These are phyloP conservation scores for Rhimphoctona megacephalus DNA, from an alignment of 2,888 invertebrate genomes.

Conservation along the genomic window DNA sequence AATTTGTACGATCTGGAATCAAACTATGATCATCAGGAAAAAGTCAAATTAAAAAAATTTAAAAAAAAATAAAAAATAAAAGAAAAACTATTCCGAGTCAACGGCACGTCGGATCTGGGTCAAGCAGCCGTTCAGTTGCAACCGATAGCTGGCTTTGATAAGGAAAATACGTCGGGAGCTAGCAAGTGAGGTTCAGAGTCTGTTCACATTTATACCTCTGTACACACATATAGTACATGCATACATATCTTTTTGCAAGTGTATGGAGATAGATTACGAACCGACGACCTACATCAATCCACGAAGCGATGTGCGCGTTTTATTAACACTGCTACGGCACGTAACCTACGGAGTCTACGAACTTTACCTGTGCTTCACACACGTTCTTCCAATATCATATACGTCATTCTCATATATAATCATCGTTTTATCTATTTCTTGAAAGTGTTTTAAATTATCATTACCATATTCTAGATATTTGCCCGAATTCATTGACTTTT, in stretches of 20 bases:
- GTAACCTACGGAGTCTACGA: constrained; percentile 48
- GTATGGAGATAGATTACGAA: constrained; percentile 77
- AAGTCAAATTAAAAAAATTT: background rate
- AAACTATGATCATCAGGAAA: background rate
- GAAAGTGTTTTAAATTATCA: background rate
- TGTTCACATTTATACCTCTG: background rate
- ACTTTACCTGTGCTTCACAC: constrained; percentile 51
- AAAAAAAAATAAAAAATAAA: too few species aligned
- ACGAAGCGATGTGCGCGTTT: constrained; percentile 43
- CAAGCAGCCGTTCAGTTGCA: constrained; percentile 58
- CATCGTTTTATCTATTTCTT: background rate
- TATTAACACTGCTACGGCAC: constrained; percentile 10
- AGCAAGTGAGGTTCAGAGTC: constrained; percentile 14
- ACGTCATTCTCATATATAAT: background rate
- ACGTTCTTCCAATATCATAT: background rate
- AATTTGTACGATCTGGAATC: too few species aligned
- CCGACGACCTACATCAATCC: constrained; percentile 82
- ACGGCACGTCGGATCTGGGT: constrained; percentile 47
- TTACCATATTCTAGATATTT: background rate
- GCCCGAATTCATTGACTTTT: background rate
- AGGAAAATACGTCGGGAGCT: constrained; percentile 41
- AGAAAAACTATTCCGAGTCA: constrained; percentile 10
- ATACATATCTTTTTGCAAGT: constrained; percentile 71
- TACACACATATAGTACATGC: background rate
- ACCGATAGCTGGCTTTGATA: constrained; percentile 64